Base-by-base conservation (phyloP, 2,888 invertebrate species). In the Platycnemis pennipes region DNA sequence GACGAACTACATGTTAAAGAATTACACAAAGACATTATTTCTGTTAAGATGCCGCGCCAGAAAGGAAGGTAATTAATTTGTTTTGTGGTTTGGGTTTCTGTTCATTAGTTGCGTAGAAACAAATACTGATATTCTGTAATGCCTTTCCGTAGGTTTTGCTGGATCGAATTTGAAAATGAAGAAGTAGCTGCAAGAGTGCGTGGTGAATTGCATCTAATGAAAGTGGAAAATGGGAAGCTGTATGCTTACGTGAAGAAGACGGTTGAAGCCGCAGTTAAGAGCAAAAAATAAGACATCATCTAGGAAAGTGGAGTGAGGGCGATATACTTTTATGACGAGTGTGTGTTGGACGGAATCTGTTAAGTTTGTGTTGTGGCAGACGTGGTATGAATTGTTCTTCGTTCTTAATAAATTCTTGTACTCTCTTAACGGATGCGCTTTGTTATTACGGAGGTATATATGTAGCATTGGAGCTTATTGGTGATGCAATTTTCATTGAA, bases 31-130 rank as follows among this genome's bases (percentile, higher is more conserved):
- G 46, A 87, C 46, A 87, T 87, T 13, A 22, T 87, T 45, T 87
- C 87, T 44, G 87, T 87, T 26, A 87, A 87, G n/a, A 87, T 87
- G 87, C 87, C 87, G 19, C 87, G 87, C n/a, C 45, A 45, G 26
- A 87, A 45, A 45, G 87, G 87, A 87, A 87, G 87, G 87, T 87
- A 26, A 42, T 46, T 5, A 26, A 42, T 46, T 5, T 87, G 11
- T 8, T 37, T 37, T 37, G 5, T 26, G 77, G 37, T 8, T 37
- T 1, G 31, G 26, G 13, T 13, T 8, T 2, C 11, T 87, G 46
- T 19, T 22, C 2, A 44, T 4, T 44, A 11, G n/a, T n/a, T n/a
- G 3, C 1, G 0, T 45, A 13, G 26, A 26, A 2, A 26, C 46
- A 2, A 46, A n/a, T 26, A 2, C 2, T n/a, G 7, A 46, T n/a